Evolutionary conservation across 1,140 invertebrate species (phyloP), one percentile per base, ranked within the genome.

Genomic region (Chymomyza costata): DNA sequence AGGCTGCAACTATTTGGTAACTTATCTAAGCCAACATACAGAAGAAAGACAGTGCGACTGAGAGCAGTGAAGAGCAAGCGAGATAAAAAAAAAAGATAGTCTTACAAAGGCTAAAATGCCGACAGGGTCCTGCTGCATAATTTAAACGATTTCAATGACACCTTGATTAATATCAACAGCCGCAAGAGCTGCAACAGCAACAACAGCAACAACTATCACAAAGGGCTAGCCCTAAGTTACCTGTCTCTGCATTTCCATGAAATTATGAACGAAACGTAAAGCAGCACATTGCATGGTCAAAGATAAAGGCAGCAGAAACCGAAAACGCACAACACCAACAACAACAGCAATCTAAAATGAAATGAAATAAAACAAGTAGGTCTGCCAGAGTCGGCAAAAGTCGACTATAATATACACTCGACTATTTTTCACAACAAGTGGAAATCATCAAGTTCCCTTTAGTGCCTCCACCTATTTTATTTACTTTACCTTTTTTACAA

Each of bases 81-180:
- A 28, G 10, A 28, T 6, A 28, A 28, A 28, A 6, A 28, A 28
- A 28, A 28, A 28, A 28, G 17, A 44, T 17, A 35, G 17, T 16
- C 19, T 48, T 41, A 64, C 31, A 64, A 39, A 55, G 34, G 63
- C 57, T 73, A 59, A 65, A 57, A 71, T 34, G 58, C 71, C 71
- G 71, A 78, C 71, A 60, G 58, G 52, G 47, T 35, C 65, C 70
- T 78, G 50, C 62, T 74, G 68, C 71, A 82, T 82, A 80, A 83
- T 76, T 83, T 83, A 83, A 83, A 83, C 73, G 65, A 83, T 83
- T 83, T 83, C 80, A 83, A 80, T 83, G 80, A 83, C 80, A 83
- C 80, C 69, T 83, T 83, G 80, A 83, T 83, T 83, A 83, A 82
- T 83, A 83, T 83, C 73, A 83, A 82, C 68, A 60, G 45, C 76